Conservation (phyloP, 2,113 vertebrate species). For the Ageneiosus marmoratus region DNA sequence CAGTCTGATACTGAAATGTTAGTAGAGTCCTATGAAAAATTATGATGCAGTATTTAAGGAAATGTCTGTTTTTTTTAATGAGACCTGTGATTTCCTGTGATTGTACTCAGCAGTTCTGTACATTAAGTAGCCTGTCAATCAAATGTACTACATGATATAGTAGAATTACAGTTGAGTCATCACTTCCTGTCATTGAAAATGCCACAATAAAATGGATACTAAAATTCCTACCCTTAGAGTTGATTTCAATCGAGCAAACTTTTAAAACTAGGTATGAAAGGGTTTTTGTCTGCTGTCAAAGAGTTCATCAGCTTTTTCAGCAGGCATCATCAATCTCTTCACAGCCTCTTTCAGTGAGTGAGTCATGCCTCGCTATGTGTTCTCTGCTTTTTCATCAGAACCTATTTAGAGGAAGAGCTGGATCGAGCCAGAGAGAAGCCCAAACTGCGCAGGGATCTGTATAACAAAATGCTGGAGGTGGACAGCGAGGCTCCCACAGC, state of each 20-base stretch:
- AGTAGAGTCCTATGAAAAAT: background rate
- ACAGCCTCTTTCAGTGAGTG: background rate
- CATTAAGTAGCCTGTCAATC: background rate
- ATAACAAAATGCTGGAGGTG: slow-evolving; percentile 96
- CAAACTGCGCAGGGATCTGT: slow-evolving; percentile 92
- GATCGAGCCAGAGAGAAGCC: slow-evolving; percentile 89
- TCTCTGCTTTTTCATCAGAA: slow-evolving; percentile 73
- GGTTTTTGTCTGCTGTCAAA: slow-evolving; percentile 17
- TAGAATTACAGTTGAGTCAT: background rate
- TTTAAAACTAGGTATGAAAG: background rate
- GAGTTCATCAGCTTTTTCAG: background rate
- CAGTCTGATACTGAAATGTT: background rate
- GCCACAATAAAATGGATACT: background rate
- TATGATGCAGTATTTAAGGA: background rate
- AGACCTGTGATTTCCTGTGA: background rate
- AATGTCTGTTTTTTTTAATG: background rate
- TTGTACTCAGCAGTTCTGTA: background rate
- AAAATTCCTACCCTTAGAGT: background rate
- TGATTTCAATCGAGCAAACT: background rate
- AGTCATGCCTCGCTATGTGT: background rate
- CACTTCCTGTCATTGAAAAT: background rate
- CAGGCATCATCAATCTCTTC: background rate
- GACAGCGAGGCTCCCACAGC: slow-evolving; percentile 85
- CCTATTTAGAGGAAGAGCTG: slow-evolving; percentile 94
- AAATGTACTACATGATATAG: background rate